Evolutionary conservation across 2,888 invertebrate species (phyloP).

Genomic region (Amphipyra tragopoginis): DNA sequence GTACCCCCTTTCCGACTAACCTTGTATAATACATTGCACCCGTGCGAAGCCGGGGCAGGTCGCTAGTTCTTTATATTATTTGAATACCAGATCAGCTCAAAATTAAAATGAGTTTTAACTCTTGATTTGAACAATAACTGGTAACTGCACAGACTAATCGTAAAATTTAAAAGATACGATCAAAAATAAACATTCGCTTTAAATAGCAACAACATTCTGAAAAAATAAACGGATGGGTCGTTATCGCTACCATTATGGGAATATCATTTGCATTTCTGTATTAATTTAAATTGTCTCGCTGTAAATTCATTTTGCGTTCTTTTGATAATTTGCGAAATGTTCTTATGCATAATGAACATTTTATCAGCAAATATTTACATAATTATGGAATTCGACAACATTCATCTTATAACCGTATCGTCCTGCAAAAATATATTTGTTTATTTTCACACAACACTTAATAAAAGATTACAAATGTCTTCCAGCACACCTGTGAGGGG

Average conservation of each 20-base stretch:
- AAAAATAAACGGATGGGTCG: constrained; percentile 48
- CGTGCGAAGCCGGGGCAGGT: too few species aligned
- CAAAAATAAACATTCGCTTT: constrained; percentile 31
- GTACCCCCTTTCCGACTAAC: too few species aligned
- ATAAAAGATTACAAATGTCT: too few species aligned
- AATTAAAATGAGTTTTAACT: background rate
- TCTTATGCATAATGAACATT: constrained; percentile 38
- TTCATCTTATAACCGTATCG: background rate
- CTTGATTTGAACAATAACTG: background rate
- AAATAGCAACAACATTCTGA: constrained; percentile 36
- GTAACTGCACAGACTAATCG: constrained; percentile 7
- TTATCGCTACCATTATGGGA: constrained; percentile 68
- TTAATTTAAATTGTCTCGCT: constrained; percentile 56
- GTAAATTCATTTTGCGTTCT: constrained; percentile 50
- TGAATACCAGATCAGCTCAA: too few species aligned
- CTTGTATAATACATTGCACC: too few species aligned
- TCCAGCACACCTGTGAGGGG: too few species aligned
- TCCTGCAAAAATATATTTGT: too few species aligned
- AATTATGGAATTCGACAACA: constrained; percentile 3
- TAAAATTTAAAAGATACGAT: constrained; percentile 20
- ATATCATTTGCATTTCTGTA: constrained; percentile 64
- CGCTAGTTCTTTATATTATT: too few species aligned
- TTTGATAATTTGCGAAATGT: constrained; percentile 52
- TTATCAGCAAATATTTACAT: constrained; percentile 29
- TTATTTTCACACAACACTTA: too few species aligned